Conservation (phyloP, 2,113 vertebrate species). For the Microtus pennsylvanicus region DNA sequence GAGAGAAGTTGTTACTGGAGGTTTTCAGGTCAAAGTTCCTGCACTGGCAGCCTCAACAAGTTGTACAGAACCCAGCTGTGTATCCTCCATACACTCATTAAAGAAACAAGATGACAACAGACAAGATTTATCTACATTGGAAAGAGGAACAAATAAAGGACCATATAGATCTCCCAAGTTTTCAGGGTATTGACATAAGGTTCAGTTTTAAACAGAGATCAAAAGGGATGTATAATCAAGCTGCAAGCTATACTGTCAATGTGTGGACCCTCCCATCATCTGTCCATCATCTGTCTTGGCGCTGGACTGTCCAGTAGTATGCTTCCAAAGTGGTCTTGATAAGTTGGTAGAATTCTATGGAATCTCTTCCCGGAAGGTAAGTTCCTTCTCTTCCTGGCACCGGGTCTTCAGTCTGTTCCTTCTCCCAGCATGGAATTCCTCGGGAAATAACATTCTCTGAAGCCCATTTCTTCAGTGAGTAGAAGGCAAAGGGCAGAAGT, state of each 20-base stretch:
- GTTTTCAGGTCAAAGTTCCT: background rate
- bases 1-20: background rate
- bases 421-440: background rate
- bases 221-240: background rate
- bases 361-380: background rate
- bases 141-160: background rate
- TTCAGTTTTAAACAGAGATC: background rate
- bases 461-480: background rate
- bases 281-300: background rate
- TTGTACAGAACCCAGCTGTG: background rate
- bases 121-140: background rate
- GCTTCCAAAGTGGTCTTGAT: background rate
- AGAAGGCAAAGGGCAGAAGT: background rate
- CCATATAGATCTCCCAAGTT: background rate
- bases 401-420: too few relatives aligned
- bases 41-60: background rate
- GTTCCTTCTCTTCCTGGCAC: background rate
- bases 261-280: background rate
- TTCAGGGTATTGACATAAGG: background rate
- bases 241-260: background rate
- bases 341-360: background rate
- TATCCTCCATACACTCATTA: background rate
- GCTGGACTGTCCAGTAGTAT: background rate
- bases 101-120: background rate
- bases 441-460: background rate